Percentiles rank a stretch among this genome's conserved stretches.
Evolutionary conservation across 2,888 invertebrate genomes (phyloP).

Genomic region (Tetragonisca angustula): DNA sequence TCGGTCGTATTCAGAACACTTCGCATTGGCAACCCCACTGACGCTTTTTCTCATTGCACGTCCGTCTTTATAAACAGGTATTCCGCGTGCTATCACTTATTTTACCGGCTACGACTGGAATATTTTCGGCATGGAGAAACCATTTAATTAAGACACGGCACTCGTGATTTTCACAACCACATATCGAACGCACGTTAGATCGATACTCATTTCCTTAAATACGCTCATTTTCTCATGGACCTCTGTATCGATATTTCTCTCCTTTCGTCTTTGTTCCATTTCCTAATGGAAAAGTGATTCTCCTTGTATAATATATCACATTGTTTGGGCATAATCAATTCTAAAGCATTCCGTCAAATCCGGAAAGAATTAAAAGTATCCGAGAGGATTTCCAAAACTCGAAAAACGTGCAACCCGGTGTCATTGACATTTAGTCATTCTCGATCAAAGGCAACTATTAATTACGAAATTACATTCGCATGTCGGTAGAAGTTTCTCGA

Average conservation of each 20-base stretch:
- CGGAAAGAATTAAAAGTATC: background rate
- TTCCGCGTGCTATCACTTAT: background rate
- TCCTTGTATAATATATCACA: background rate
- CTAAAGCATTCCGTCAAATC: background rate
- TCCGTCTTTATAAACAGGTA: slow-evolving; percentile 10
- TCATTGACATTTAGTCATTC: background rate
- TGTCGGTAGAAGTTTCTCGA: slow-evolving; percentile 17
- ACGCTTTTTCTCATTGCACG: slow-evolving; percentile 10
- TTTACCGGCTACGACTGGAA: background rate
- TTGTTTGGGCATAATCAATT: background rate
- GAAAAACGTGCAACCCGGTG: background rate
- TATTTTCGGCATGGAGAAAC: background rate
- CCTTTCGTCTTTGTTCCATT: background rate
- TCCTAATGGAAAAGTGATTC: background rate
- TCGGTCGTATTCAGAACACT: slow-evolving; percentile 42
- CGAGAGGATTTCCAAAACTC: background rate
- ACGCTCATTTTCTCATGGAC: too few species aligned
- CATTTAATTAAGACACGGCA: slow-evolving; percentile 32
- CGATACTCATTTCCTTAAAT: background rate
- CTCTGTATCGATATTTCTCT: background rate
- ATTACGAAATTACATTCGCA: slow-evolving; percentile 16
- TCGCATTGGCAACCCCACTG: background rate
- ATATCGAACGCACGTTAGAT: background rate
- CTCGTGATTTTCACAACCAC: background rate
- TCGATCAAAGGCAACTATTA: slow-evolving; percentile 26